Evolutionary conservation across 2,113 vertebrate species (phyloP).

Genomic region (Hepsetus odoe): DNA sequence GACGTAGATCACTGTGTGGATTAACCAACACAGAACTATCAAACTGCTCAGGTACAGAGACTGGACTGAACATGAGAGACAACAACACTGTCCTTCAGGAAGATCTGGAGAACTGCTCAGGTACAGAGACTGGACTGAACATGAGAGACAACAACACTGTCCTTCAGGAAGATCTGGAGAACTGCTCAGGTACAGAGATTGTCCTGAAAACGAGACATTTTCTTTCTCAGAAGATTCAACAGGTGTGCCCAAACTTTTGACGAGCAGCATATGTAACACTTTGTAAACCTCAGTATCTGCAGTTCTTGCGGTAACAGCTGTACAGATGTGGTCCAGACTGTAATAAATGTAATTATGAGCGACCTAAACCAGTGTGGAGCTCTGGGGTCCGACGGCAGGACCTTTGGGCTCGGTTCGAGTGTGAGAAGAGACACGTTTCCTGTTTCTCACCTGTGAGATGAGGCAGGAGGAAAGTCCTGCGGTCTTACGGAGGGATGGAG

Average conservation of each 20-base stretch:
- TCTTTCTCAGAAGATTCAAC: too few relatives aligned
- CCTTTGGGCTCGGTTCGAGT: not conserved
- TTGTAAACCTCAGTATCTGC: not conserved
- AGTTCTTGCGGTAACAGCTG: not conserved
- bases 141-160: too few relatives aligned
- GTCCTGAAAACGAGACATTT: too few relatives aligned
- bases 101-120: too few relatives aligned
- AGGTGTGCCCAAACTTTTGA: not conserved
- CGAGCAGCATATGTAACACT: not conserved
- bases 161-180: too few relatives aligned
- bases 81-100: too few relatives aligned
- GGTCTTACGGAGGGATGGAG: conserved; percentile 32
- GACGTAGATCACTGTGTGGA: too few relatives aligned
- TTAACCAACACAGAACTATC: too few relatives aligned
- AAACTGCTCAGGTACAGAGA: too few relatives aligned
- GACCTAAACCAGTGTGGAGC: not conserved
- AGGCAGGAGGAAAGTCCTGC: conserved; percentile 16
- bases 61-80: too few relatives aligned
- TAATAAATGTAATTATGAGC: not conserved
- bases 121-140: too few relatives aligned
- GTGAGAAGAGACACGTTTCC: conserved; percentile 40
- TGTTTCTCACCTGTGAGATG: conserved; percentile 47
- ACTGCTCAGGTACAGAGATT: too few relatives aligned
- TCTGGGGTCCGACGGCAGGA: not conserved
- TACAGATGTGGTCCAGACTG: not conserved